phyloP scores from a whole-genome alignment of 2,888 invertebrate species.

The Tachina lurida region DNA sequence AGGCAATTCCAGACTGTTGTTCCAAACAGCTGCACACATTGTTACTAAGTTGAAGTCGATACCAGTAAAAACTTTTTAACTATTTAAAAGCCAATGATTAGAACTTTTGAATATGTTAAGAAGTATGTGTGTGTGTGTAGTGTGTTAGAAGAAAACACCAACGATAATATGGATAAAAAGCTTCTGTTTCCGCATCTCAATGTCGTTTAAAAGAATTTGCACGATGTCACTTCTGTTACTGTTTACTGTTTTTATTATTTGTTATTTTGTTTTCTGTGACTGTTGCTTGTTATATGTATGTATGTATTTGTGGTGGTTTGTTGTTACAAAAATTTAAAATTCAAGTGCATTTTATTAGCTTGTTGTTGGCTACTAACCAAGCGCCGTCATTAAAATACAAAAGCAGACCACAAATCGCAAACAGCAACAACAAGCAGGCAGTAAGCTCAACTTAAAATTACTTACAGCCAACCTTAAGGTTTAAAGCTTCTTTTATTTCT shows the following conservation, averaged over 20 bases:
- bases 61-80: not conserved
- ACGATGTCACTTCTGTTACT: constrained; percentile 62
- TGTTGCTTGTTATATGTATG: not conserved
- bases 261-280: not conserved
- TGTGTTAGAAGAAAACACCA: constrained; percentile 60
- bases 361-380: constrained; percentile 56
- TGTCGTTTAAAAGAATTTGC: constrained; percentile 72
- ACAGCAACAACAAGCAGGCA: constrained; percentile 61
- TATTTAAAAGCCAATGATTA: constrained; percentile 38
- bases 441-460: constrained; percentile 64
- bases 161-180: constrained; percentile 62
- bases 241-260: constrained; percentile 19
- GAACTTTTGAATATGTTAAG: constrained; percentile 41
- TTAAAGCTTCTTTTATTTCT: constrained; percentile 76
- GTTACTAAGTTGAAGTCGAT: not conserved
- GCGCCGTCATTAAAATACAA: constrained; percentile 70
- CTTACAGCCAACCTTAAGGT: constrained; percentile 78
- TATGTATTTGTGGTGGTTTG: not conserved
- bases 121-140: constrained; percentile 12
- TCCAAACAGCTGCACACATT: constrained; percentile 67
- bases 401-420: constrained; percentile 48
- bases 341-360: constrained; percentile 77
- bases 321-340: constrained; percentile 75
- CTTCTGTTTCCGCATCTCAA: constrained; percentile 80
- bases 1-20: not conserved